phyloP scores from a whole-genome alignment of 2,888 invertebrate genomes.

The Dryobota labecula region DNA sequence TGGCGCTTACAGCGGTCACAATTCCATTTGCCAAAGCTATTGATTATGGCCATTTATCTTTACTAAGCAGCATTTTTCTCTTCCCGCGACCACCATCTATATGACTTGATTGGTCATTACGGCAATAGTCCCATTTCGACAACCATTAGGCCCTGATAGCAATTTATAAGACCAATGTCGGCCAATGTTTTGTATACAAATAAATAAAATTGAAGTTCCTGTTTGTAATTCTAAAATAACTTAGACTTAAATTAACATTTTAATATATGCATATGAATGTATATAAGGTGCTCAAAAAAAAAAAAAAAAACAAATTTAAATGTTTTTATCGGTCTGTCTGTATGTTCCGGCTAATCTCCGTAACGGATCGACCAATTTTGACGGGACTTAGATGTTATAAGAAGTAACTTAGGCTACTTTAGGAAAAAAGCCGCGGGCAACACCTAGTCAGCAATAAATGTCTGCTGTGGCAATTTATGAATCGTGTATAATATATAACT shows the following conservation, averaged over 20 bases:
- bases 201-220: no score
- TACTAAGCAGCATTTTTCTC: slow-evolving; percentile 2
- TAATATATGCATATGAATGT: no score
- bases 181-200: slow-evolving; percentile 34
- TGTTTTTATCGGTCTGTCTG: no score
- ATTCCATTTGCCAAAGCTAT: not conserved
- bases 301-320: no score
- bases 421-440: no score
- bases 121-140: slow-evolving; percentile 15
- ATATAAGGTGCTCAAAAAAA: no score
- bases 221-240: no score
- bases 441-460: slow-evolving; percentile 40
- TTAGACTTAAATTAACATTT: no score
- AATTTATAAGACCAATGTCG: slow-evolving; percentile 32
- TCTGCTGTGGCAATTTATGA: slow-evolving; percentile 33
- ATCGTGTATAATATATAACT: slow-evolving; percentile 17
- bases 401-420: no score
- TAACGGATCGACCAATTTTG: no score
- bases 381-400: no score
- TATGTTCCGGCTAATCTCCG: no score
- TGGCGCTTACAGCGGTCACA: not conserved
- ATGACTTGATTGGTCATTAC: slow-evolving; percentile 40
- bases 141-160: slow-evolving; percentile 28
- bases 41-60: not conserved
- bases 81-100: not conserved